Percentiles rank a stretch among this genome's conserved stretches.
Evolutionary conservation across 1,140 invertebrate genomes (phyloP).

Genomic region (Drosophila insularis): DNA sequence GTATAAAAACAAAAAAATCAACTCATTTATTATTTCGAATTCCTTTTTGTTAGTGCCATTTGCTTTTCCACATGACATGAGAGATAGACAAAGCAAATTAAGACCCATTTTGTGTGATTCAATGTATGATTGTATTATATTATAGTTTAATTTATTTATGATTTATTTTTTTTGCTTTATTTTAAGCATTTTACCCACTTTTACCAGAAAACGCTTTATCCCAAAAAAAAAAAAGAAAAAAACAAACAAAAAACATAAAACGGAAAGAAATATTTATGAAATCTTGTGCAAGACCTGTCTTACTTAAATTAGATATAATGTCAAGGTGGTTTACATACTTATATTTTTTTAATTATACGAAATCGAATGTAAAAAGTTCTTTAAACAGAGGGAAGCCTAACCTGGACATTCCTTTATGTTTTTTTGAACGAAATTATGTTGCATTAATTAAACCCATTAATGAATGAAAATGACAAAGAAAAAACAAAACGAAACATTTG

Average conservation of each 20-base stretch:
- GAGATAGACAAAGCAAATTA: background rate
- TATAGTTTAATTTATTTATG: constrained; percentile 36
- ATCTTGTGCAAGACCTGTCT: constrained; percentile 52
- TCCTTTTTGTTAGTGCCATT: constrained; percentile 40
- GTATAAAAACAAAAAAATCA: constrained; percentile 19
- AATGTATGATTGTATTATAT: constrained; percentile 25
- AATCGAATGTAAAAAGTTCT: constrained; percentile 49
- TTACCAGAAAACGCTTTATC: constrained; percentile 65
- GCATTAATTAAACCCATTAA: constrained; percentile 29
- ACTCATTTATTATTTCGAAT: constrained; percentile 27
- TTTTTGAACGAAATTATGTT: constrained; percentile 4
- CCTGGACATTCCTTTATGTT: constrained; percentile 1
- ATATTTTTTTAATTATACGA: constrained; percentile 44
- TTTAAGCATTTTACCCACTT: constrained; percentile 46
- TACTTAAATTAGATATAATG: constrained; percentile 60
- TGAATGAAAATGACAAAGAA: background rate
- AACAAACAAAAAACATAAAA: constrained; percentile 30
- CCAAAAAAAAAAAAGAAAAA: constrained; percentile 48
- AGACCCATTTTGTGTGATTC: constrained; percentile 13
- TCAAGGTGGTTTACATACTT: constrained; percentile 68
- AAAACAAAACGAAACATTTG: constrained; percentile 27
- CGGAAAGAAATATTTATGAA: constrained; percentile 49
- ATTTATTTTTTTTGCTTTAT: constrained; percentile 45
- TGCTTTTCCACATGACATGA: constrained; percentile 3
- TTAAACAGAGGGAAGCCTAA: constrained; percentile 22